Percentiles rank a stretch among this genome's conserved stretches.
phyloP scores from a whole-genome alignment of 2,113 vertebrate species.

The Chloroceryle aenea region DNA sequence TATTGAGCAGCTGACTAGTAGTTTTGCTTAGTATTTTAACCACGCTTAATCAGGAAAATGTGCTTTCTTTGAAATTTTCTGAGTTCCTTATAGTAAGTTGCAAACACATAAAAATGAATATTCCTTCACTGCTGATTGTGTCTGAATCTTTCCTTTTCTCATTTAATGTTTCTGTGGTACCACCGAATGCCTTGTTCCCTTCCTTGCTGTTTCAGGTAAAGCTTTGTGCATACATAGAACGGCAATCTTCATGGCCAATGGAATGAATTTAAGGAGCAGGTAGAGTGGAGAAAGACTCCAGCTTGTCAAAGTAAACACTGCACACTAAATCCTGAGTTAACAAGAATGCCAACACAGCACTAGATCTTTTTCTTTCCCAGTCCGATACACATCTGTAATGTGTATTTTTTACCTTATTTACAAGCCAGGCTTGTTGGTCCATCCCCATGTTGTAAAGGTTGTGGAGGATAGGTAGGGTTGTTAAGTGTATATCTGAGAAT shows the following conservation, averaged over 20 bases:
- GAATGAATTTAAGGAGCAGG: not conserved
- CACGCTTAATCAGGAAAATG: not conserved
- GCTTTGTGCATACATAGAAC: not conserved
- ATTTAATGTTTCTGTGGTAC: not conserved
- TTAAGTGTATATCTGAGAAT: not conserved
- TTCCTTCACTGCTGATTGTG: not conserved
- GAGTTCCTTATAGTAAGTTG: not conserved
- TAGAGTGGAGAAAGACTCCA: not conserved
- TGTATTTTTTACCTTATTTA: not conserved
- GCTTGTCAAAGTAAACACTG: conserved; percentile 26
- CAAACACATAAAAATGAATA: not conserved
- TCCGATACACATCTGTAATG: not conserved
- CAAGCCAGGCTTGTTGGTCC: not conserved
- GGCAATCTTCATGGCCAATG: conserved; percentile 15
- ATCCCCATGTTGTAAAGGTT: not conserved
- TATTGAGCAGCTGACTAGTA: not conserved
- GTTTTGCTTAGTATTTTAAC: not conserved
- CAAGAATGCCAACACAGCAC: not conserved
- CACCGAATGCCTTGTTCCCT: not conserved
- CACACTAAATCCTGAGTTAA: not conserved
- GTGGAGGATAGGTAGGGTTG: not conserved
- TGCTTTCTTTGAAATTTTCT: not conserved
- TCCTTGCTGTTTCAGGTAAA: not conserved
- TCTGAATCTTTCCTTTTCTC: not conserved
- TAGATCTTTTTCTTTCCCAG: not conserved